phyloP scores from a whole-genome alignment of 2,888 invertebrate genomes.

The Adela reaumurella region DNA sequence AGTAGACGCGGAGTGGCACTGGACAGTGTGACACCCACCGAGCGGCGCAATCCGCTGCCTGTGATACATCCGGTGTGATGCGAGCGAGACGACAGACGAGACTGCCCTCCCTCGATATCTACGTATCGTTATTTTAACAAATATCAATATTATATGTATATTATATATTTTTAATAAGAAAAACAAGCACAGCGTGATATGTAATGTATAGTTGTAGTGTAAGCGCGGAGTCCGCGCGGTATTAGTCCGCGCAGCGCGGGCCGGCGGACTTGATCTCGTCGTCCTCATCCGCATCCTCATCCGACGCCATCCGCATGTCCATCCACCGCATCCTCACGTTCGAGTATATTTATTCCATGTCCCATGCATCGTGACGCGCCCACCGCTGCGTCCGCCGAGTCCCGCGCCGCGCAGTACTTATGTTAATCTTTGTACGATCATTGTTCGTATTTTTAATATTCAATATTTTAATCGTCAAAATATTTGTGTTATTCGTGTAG shows the following conservation, averaged over 20 bases:
- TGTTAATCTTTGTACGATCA: conserved; percentile 32
- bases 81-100: conserved; percentile 43
- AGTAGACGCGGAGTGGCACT: conserved; percentile 23
- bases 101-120: conserved; percentile 52
- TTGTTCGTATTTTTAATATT: conserved; percentile 33
- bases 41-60: conserved; percentile 12
- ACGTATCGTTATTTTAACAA: conserved; percentile 53
- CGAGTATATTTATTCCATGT: background rate
- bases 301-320: background rate
- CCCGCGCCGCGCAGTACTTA: conserved; percentile 29
- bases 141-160: conserved; percentile 55
- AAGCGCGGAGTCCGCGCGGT: conserved; percentile 30
- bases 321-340: background rate
- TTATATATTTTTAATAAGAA: conserved; percentile 54
- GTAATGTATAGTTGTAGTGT: conserved; percentile 40
- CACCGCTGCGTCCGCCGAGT: conserved; percentile 32
- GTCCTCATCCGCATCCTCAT: conserved; percentile 30
- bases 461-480: conserved; percentile 19
- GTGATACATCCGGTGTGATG: conserved; percentile 24
- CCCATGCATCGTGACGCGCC: conserved; percentile 14
- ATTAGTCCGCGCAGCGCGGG: conserved; percentile 16
- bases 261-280: conserved; percentile 21
- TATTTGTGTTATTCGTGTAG: conserved; percentile 10
- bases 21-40: background rate
- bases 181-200: conserved; percentile 58